phyloP scores from a whole-genome alignment of 2,113 vertebrate species.

The Mystacornis crossleyi region DNA sequence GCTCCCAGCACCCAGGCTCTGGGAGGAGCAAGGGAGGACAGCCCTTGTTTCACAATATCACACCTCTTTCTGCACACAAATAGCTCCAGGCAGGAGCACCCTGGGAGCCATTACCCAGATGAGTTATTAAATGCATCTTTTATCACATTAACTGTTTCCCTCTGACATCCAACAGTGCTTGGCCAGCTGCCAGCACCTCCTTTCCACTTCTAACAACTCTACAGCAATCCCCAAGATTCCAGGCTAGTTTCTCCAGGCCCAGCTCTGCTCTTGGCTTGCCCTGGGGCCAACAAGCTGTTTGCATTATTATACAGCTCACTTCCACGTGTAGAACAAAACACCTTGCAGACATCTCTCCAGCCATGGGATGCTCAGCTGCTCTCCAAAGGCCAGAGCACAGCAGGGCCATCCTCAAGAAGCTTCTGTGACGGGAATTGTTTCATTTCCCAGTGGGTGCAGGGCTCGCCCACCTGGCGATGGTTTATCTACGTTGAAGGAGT shows the following conservation, averaged over 20 bases:
- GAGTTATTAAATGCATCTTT: not conserved
- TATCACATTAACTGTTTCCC: not conserved
- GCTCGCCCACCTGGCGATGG: not conserved
- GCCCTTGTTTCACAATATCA: not conserved
- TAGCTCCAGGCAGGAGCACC: not conserved
- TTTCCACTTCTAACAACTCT: not conserved
- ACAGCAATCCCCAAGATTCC: not conserved
- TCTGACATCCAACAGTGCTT: not conserved
- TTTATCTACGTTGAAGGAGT: not conserved
- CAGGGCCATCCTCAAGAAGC: not conserved
- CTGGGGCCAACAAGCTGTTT: not conserved
- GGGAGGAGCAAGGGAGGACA: not conserved
- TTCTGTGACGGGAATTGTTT: not conserved
- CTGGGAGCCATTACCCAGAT: not conserved
- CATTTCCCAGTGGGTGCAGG: not conserved
- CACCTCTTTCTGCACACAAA: not conserved
- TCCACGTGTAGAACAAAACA: accelerated
- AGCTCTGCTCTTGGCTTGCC: not conserved
- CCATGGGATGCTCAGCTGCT: not conserved
- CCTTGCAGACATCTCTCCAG: not conserved
- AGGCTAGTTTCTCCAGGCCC: not conserved
- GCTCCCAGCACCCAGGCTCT: not conserved
- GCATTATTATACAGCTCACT: not conserved
- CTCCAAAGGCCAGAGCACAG: not conserved
- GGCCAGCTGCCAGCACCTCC: not conserved